Percentiles rank a stretch among this genome's conserved stretches.
These are phyloP conservation scores for Rapana venosa DNA, from an alignment of 2,888 invertebrate species.

Conservation along the genomic window DNA sequence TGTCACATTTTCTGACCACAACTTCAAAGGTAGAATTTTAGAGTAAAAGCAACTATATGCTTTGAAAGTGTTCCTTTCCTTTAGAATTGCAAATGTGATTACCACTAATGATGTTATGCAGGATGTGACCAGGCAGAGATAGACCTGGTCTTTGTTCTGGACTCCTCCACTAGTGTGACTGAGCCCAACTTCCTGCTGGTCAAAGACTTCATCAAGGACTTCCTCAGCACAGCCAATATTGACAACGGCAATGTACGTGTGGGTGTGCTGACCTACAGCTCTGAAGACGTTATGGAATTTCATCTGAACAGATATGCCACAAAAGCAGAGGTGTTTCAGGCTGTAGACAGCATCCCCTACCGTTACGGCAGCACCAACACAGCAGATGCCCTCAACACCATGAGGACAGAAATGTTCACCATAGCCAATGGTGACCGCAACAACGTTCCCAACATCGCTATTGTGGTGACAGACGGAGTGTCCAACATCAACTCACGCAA, in stretches of 20 bases:
- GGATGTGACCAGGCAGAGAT: constrained; percentile 55
- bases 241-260: constrained; percentile 66
- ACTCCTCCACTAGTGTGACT: constrained; percentile 72
- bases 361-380: constrained; percentile 73
- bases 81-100: no score
- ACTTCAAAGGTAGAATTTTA: no score
- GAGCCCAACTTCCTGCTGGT: constrained; percentile 65
- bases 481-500: constrained; percentile 70
- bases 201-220: constrained; percentile 65
- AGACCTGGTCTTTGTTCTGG: constrained; percentile 70
- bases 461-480: constrained; percentile 74
- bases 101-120: constrained; percentile 14
- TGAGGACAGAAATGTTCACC: constrained; percentile 66
- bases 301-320: constrained; percentile 62
- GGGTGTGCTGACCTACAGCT: constrained; percentile 69
- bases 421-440: constrained; percentile 66
- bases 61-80: no score
- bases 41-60: no score
- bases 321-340: constrained; percentile 60
- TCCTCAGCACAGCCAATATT: constrained; percentile 65
- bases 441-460: constrained; percentile 65
- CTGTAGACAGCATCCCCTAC: constrained; percentile 65
- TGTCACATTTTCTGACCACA: no score
- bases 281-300: constrained; percentile 63
- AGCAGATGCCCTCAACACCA: constrained; percentile 65